These are phyloP conservation scores for Scolopax mira DNA, from an alignment of 2,113 vertebrate species.

Conservation along the genomic window DNA sequence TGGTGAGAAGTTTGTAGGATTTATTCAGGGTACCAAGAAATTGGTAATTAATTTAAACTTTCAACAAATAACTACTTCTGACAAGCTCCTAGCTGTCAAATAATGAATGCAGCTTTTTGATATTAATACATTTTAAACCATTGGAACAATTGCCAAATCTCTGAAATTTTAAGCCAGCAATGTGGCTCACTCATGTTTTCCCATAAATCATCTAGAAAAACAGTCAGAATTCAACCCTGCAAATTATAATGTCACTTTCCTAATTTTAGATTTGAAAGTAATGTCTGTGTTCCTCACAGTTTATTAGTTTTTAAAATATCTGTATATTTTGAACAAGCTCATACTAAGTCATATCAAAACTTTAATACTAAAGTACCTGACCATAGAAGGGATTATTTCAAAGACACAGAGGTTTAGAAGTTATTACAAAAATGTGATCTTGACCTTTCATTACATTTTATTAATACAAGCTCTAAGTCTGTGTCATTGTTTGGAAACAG, in stretches of 20 bases:
- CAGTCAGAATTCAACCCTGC: not conserved
- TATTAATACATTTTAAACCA: not conserved
- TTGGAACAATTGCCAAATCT: not conserved
- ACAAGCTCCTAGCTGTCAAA: not conserved
- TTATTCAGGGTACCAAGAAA: not conserved
- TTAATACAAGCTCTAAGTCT: not conserved
- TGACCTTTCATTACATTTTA: slow-evolving; percentile 65
- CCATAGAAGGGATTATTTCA: slow-evolving; percentile 49
- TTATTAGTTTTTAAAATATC: slow-evolving; percentile 64
- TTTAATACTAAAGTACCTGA: slow-evolving; percentile 59
- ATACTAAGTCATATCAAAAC: slow-evolving; percentile 25
- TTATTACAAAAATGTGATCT: slow-evolving; percentile 64
- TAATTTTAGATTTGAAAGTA: slow-evolving; percentile 61
- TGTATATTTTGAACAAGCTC: slow-evolving; percentile 57
- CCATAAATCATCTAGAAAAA: not conserved
- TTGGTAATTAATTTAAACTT: not conserved
- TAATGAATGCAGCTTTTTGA: not conserved
- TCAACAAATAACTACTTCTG: not conserved
- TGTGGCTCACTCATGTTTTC: not conserved
- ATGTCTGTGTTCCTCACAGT: slow-evolving; percentile 25
- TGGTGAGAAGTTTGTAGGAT: not conserved
- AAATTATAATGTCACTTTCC: slow-evolving; percentile 8
- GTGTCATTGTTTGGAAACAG: slow-evolving; percentile 17
- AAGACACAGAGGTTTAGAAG: slow-evolving; percentile 61
- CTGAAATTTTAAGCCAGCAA: slow-evolving; percentile 1